Conservation (phyloP, 23 tunicate genomes). For the Botrylloides violaceus region DNA sequence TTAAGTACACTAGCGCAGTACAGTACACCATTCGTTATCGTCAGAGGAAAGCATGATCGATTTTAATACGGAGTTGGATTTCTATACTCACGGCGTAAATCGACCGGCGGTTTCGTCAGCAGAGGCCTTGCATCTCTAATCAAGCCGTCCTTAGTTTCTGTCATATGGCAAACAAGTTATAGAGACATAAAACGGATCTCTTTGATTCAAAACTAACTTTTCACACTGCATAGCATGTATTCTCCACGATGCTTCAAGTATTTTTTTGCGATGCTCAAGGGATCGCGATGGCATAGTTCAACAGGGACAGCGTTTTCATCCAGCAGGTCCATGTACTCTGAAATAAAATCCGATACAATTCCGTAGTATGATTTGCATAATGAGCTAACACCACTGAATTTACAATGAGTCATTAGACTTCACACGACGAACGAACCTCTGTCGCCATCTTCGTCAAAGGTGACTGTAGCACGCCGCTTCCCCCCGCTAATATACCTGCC, state of each 20-base stretch:
- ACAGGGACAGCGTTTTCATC: conserved; percentile 23
- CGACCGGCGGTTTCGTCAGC: conserved; percentile 24
- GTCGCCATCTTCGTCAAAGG: background rate
- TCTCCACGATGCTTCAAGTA: conserved; percentile 20
- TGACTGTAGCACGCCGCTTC: background rate
- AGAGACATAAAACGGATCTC: background rate
- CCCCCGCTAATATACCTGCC: background rate
- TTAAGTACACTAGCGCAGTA: too few species aligned
- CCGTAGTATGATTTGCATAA: too few species aligned
- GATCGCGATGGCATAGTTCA: conserved; percentile 24
- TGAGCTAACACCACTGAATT: too few species aligned
- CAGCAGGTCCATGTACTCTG: conserved; percentile 25
- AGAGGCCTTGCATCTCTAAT: conserved; percentile 31
- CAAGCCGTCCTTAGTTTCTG: conserved; percentile 25
- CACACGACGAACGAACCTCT: background rate
- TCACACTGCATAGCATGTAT: conserved; percentile 26
- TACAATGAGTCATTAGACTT: too few species aligned
- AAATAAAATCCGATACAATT: too few species aligned
- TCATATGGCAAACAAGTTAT: background rate
- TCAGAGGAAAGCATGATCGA: too few species aligned
- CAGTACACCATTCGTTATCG: too few species aligned
- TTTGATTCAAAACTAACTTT: background rate
- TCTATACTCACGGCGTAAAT: conserved; percentile 9
- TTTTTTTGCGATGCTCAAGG: conserved; percentile 17
- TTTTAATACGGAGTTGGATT: too few species aligned